These are phyloP conservation scores for Alectura lathami DNA, from an alignment of 2,113 vertebrate genomes.

Conservation along the genomic window DNA sequence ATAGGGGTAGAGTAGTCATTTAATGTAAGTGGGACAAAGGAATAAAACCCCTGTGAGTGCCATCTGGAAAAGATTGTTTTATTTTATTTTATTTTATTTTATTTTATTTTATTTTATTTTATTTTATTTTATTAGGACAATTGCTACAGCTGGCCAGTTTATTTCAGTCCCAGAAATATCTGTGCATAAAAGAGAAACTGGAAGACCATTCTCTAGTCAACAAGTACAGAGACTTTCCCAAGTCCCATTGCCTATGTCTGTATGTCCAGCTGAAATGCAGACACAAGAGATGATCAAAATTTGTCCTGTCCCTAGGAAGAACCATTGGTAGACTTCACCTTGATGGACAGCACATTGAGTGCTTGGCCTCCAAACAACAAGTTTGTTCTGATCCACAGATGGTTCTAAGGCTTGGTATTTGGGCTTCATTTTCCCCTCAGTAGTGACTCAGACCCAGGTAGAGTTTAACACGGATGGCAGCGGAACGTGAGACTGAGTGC, in stretches of 20 bases:
- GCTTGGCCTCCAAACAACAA: not conserved
- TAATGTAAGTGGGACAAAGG: not conserved
- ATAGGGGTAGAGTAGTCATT: not conserved
- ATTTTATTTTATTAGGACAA: not conserved
- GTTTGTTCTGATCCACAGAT: not conserved
- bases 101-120: too few relatives aligned
- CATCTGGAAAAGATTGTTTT: not conserved
- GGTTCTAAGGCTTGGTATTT: not conserved
- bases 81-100: too few relatives aligned
- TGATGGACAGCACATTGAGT: not conserved
- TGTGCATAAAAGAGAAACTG: not conserved
- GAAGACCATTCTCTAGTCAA: not conserved
- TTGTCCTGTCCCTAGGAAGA: not conserved
- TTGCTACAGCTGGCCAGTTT: not conserved
- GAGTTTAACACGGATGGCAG: not conserved
- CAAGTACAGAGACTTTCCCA: not conserved
- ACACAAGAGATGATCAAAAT: not conserved
- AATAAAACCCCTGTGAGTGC: not conserved
- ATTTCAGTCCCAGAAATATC: not conserved
- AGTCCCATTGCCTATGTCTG: not conserved
- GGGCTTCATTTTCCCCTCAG: not conserved
- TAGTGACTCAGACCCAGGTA: not conserved
- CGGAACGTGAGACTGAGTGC: not conserved
- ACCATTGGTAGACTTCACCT: rapidly evolving
- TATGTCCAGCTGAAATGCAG: not conserved